Evolutionary conservation across 2,797 vertebrate species (phyloP).

Genomic region (Limnodromus scolopaceus): DNA sequence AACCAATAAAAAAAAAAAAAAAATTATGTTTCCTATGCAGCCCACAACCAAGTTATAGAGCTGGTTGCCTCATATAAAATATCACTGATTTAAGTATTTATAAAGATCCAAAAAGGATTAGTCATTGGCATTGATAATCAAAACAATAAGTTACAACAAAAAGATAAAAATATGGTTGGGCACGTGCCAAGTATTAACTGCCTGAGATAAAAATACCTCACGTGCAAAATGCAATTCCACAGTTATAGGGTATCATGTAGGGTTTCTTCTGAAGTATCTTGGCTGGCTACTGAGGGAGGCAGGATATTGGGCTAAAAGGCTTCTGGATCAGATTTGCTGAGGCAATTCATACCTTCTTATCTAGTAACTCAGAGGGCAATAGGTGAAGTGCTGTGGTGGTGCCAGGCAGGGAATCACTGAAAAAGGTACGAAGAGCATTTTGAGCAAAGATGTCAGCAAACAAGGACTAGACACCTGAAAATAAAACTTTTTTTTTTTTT

Average conservation of each 20-base stretch:
- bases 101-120: not conserved
- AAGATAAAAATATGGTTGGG: not conserved
- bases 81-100: not conserved
- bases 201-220: not conserved
- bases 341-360: not conserved
- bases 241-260: not conserved
- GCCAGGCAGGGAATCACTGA: not conserved
- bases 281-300: not conserved
- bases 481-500: not conserved
- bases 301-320: not conserved
- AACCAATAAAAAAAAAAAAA: not conserved
- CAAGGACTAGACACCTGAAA: not conserved
- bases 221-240: not conserved
- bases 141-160: constrained; percentile 17
- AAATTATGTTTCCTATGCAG: not conserved
- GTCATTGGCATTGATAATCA: not conserved
- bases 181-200: not conserved
- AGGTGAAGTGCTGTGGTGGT: not conserved
- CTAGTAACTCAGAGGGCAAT: not conserved
- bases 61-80: not conserved
- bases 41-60: not conserved
- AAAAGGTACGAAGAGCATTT: not conserved
- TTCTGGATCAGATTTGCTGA: not conserved
- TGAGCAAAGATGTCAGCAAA: not conserved
- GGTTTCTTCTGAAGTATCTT: not conserved